Evolutionary conservation across 2,888 invertebrate species (phyloP).

Genomic region (Cheilosia vernalis): DNA sequence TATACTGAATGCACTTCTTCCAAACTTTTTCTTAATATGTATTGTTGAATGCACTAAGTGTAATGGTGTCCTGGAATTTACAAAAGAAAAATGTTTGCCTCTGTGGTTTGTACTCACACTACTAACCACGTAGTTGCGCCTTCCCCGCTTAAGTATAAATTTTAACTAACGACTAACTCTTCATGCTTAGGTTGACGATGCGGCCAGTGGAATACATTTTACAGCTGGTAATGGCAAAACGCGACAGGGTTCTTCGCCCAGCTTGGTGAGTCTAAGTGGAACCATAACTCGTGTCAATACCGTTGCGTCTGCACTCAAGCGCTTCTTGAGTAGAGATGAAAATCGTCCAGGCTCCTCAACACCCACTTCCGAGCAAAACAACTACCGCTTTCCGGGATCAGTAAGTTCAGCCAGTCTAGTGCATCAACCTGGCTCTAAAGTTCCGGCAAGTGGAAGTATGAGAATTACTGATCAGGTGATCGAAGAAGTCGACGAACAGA

Average conservation of each 20-base stretch:
- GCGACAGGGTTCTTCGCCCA: conserved; percentile 84
- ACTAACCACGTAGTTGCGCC: conserved; percentile 38
- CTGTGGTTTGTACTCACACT: conserved; percentile 52
- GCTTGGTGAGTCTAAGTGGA: conserved; percentile 83
- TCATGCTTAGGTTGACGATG: conserved; percentile 86
- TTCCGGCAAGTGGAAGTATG: conserved; percentile 84
- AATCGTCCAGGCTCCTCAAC: conserved; percentile 84
- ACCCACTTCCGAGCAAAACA: conserved; percentile 80
- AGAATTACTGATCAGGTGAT: conserved; percentile 89
- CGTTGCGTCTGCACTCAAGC: conserved; percentile 90
- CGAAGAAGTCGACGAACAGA: conserved; percentile 92
- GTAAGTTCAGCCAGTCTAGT: conserved; percentile 81
- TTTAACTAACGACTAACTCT: conserved; percentile 3
- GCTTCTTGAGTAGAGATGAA: conserved; percentile 91
- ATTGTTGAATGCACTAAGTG: conserved; percentile 59
- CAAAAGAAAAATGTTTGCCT: conserved; percentile 18
- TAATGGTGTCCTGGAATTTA: conserved; percentile 57
- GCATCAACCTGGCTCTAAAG: conserved; percentile 73
- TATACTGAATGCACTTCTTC: conserved; percentile 48
- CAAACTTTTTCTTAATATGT: conserved; percentile 20
- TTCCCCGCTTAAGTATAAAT: background rate
- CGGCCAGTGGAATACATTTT: conserved; percentile 90
- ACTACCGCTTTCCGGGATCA: conserved; percentile 82
- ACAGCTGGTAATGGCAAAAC: conserved; percentile 86
- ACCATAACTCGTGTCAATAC: conserved; percentile 89